Conservation (phyloP, 2,113 vertebrate species). For the Hymenochirus boettgeri region DNA sequence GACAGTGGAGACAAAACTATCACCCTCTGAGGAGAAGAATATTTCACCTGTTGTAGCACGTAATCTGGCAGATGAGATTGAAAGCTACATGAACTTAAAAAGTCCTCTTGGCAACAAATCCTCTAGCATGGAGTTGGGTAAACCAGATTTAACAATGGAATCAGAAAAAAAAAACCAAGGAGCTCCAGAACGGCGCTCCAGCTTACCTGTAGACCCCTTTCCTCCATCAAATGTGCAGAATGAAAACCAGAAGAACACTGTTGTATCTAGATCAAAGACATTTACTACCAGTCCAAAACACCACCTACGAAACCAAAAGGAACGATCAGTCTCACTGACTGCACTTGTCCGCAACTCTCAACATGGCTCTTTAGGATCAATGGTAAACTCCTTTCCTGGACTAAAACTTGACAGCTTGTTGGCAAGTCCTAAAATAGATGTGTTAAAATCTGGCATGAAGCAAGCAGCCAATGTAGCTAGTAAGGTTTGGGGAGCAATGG, state of each 20-base stretch:
- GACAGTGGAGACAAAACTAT: conserved; percentile 55
- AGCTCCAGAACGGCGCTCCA: conserved; percentile 76
- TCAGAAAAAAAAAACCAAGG: conserved; percentile 10
- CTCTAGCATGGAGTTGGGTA: conserved; percentile 86
- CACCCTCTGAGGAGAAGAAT: conserved; percentile 68
- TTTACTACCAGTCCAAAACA: conserved; percentile 70
- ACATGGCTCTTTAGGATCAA: conserved; percentile 81
- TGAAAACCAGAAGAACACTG: conserved; percentile 59
- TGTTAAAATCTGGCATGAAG: conserved; percentile 90
- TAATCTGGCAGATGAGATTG: conserved; percentile 93
- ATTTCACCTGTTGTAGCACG: conserved; percentile 75
- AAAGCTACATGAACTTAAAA: conserved; percentile 94
- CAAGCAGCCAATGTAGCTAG: conserved; percentile 91
- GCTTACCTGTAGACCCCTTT: conserved; percentile 71
- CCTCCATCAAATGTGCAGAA: conserved; percentile 50
- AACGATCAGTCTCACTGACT: conserved; percentile 71
- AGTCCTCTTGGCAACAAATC: conserved; percentile 77
- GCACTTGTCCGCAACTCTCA: conserved; percentile 79
- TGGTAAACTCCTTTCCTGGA: conserved; percentile 84
- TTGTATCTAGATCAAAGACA: conserved; percentile 80
- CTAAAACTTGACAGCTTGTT: conserved; percentile 89
- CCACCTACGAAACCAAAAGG: conserved; percentile 56
- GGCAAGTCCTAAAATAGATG: conserved; percentile 91
- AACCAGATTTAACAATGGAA: conserved; percentile 41
- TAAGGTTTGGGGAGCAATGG: conserved; percentile 88